Base-by-base conservation (phyloP, 2,113 vertebrate species). In the Anhinga anhinga region DNA sequence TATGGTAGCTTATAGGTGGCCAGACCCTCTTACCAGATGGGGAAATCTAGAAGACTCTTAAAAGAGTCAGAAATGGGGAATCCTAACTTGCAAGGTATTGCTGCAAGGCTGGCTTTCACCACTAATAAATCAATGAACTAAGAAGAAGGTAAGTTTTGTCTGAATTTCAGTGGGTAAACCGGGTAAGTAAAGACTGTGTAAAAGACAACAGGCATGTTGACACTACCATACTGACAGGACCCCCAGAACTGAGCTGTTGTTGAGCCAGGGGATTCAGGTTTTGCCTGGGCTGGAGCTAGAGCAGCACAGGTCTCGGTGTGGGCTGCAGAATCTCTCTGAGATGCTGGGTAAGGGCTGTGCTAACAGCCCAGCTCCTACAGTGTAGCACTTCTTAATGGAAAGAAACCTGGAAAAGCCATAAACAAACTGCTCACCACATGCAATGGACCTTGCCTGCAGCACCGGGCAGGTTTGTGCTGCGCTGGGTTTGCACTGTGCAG, bases 401-500 rank as follows among this genome's bases (percentile, higher is more conserved):
- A 62, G 40, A 73, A 86, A 89, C 10, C 53, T 86, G 77, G 34
- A 53, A 53, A 86, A 62, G 11, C 30, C 34, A 11, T 42, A 15
- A 47, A 10, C 6, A 10, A 10, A 1, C 32, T 6, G 10, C 34
- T 88, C 3, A 1, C 2, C 3, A 19, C 0, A 6, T 38, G 47
- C 71, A 6, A 2, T 2, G 19, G 53, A 36, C 34, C 71, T 58
- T 16, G 26, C 10, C 34, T 36, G 55, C 59, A 7, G 67, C 53
- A 7, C 59, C 21, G 63, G 73, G 62, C 42, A 63, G 23, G 15
- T 47, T 9, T 76, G 76, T 50, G 66, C 62, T 42, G 40, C 2
- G 5, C 79, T 27, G 78, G 34, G 17, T 42, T 63, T 76, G 42
- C 21, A 5, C 65, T 40, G 65, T 42, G 7, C 58, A 23, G 56